A percentile compares a stretch with the other conserved stretches of the same genome.
Conservation (phyloP, 2,113 vertebrate species). For the Gallinago undulata region DNA sequence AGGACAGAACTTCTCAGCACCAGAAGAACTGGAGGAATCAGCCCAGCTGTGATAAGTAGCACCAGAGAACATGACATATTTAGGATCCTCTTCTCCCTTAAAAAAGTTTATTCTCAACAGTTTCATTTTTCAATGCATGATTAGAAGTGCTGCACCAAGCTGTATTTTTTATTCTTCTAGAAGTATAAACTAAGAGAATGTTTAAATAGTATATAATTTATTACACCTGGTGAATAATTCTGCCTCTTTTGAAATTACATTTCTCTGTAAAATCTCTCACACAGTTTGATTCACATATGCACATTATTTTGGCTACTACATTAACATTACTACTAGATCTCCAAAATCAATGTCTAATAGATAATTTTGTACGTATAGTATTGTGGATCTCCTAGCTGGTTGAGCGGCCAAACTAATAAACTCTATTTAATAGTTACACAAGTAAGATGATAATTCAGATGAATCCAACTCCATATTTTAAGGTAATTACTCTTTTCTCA, state of each 20-base stretch:
- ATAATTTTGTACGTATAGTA: not conserved
- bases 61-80: not conserved
- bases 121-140: not conserved
- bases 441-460: conserved; percentile 39
- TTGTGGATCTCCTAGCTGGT: not conserved
- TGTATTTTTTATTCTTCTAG: not conserved
- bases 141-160: not conserved
- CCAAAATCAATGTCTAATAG: not conserved
- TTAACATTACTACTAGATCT: not conserved
- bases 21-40: not conserved
- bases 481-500: not conserved
- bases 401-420: not conserved
- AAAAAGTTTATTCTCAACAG: not conserved
- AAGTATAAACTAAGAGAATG: not conserved
- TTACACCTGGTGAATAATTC: not conserved
- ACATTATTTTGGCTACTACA: not conserved
- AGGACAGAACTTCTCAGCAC: not conserved
- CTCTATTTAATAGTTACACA: not conserved
- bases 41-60: not conserved
- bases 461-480: not conserved
- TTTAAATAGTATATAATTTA: not conserved
- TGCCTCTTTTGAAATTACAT: not conserved
- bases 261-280: not conserved
- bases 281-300: not conserved
- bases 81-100: not conserved